Percentiles rank a stretch among this genome's conserved stretches.
These are phyloP conservation scores for Bombyx mori DNA, from an alignment of 1,140 invertebrate genomes.

Conservation along the genomic window DNA sequence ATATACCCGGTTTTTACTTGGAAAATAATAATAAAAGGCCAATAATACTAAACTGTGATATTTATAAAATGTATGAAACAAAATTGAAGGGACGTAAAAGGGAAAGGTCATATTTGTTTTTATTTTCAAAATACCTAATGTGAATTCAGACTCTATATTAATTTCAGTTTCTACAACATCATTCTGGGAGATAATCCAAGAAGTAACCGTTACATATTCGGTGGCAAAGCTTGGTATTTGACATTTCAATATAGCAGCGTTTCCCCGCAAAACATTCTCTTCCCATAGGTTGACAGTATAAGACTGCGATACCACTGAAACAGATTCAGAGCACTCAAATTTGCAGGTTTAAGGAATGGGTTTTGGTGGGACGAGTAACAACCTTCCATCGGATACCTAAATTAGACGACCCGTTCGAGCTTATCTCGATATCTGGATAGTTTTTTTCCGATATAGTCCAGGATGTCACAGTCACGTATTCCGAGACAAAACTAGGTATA, in stretches of 20 bases:
- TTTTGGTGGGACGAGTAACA: neutral
- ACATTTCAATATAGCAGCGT: slow-evolving; percentile 88
- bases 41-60: no score
- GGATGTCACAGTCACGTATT: slow-evolving; percentile 87
- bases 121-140: slow-evolving; percentile 40
- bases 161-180: slow-evolving; percentile 50
- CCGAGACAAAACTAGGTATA: slow-evolving; percentile 91
- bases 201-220: slow-evolving; percentile 83
- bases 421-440: slow-evolving; percentile 60
- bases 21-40: no score
- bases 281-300: slow-evolving; percentile 90
- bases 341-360: slow-evolving; percentile 5
- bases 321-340: neutral
- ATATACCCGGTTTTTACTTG: no score
- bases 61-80: neutral
- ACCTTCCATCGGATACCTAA: slow-evolving; percentile 34
- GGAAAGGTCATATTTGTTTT: slow-evolving; percentile 8
- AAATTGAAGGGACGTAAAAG: slow-evolving; percentile 6
- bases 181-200: slow-evolving; percentile 85
- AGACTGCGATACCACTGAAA: slow-evolving; percentile 86
- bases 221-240: slow-evolving; percentile 89
- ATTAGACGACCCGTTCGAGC: slow-evolving; percentile 45
- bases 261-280: slow-evolving; percentile 88
- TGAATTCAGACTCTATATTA: slow-evolving; percentile 48
- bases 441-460: slow-evolving; percentile 79